phyloP scores from a whole-genome alignment of 2,888 invertebrate species.

The Heliconius sara region DNA sequence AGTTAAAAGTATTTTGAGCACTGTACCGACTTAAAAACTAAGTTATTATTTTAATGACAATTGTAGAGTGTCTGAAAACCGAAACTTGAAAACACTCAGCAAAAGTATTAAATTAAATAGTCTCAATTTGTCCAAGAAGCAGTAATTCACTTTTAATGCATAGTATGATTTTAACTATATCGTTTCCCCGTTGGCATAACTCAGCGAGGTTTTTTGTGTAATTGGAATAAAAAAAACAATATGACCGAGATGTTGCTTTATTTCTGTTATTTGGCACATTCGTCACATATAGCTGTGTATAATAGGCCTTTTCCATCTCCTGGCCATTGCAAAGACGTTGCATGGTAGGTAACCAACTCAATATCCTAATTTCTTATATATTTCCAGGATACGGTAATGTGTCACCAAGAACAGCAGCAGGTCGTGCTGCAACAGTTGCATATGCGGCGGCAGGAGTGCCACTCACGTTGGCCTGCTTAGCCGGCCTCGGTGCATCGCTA shows the following conservation, averaged over 20 bases:
- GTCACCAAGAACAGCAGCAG: constrained; percentile 91
- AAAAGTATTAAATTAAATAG: not conserved
- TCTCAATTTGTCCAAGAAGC: constrained; percentile 1
- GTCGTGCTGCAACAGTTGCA: constrained; percentile 92
- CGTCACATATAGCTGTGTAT: not conserved
- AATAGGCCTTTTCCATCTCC: not conserved
- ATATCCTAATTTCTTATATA: not conserved
- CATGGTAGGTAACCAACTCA: too few species aligned
- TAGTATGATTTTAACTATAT: not conserved
- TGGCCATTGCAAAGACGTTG: not conserved
- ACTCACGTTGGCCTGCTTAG: constrained; percentile 92
- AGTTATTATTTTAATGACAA: constrained; percentile 11
- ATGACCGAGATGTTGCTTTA: not conserved
- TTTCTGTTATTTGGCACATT: not conserved
- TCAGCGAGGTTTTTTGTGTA: not conserved
- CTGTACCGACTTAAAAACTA: not conserved
- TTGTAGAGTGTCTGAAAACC: not conserved
- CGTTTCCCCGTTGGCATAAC: not conserved
- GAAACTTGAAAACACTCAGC: not conserved
- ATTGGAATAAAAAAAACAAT: not conserved
- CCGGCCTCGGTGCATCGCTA: constrained; percentile 91
- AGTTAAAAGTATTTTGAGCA: not conserved
- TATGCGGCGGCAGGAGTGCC: constrained; percentile 95
- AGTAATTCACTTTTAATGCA: not conserved
- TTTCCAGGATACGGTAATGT: constrained; percentile 91